These are phyloP conservation scores for Myoxocephalus aenaeus DNA, from an alignment of 2,797 vertebrate genomes.

Conservation along the genomic window DNA sequence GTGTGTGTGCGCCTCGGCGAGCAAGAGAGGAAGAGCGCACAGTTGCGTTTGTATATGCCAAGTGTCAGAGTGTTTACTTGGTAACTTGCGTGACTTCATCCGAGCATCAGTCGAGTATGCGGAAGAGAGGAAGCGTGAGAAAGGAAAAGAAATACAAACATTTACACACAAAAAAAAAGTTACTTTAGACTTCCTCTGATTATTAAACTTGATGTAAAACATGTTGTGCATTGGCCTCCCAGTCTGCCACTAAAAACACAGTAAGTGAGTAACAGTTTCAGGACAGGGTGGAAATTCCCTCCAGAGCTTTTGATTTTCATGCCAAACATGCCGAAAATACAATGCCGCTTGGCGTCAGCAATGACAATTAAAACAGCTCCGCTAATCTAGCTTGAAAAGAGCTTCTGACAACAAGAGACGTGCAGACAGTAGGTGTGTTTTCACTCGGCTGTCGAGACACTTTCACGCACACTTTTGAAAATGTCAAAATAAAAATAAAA, in stretches of 20 bases:
- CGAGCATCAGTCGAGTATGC: background rate
- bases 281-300: slow-evolving; percentile 16
- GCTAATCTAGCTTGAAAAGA: slow-evolving; percentile 65
- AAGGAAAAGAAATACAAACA: slow-evolving; percentile 1
- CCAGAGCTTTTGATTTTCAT: slow-evolving; percentile 13
- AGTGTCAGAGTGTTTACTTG: slow-evolving; percentile 43
- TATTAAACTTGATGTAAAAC: background rate
- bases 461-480: slow-evolving; percentile 33
- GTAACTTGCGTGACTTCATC: slow-evolving; percentile 23
- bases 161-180: background rate
- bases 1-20: background rate
- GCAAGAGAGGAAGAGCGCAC: slow-evolving; percentile 3
- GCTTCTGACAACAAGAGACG: slow-evolving; percentile 49
- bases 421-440: slow-evolving; percentile 50
- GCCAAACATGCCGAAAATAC: slow-evolving; percentile 49
- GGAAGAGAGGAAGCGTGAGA: background rate
- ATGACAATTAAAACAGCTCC: slow-evolving; percentile 58
- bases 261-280: background rate
- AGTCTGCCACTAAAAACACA: background rate
- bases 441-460: slow-evolving; percentile 52
- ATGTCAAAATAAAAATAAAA: slow-evolving; percentile 39
- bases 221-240: background rate
- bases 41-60: slow-evolving; percentile 38
- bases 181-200: background rate
- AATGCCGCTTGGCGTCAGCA: slow-evolving; percentile 33